phyloP scores from a whole-genome alignment of 2,797 vertebrate species.

The Liparis tanakae region DNA sequence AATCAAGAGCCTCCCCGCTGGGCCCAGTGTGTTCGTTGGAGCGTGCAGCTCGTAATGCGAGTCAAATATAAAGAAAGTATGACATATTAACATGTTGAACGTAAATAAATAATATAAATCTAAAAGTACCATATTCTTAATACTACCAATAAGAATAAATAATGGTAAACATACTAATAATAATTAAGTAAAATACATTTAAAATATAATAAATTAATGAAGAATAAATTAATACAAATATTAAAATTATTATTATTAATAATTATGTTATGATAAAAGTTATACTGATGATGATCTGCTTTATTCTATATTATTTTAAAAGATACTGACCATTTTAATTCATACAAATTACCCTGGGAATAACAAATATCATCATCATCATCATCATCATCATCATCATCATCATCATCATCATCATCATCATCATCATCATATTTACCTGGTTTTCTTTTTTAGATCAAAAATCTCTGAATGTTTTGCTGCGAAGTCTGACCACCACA shows the following conservation, averaged over 20 bases:
- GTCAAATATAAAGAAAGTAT: neutral
- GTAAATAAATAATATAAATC: neutral
- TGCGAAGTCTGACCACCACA: neutral
- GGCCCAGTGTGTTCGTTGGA: neutral
- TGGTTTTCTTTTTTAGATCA: neutral
- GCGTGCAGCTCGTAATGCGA: neutral
- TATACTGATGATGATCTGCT: neutral
- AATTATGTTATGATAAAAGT: neutral
- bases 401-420: neutral
- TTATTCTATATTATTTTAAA: neutral
- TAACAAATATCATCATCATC: neutral
- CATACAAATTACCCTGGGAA: neutral
- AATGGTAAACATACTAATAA: neutral
- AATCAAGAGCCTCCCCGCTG: neutral
- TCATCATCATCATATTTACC: neutral
- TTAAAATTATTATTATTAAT: neutral
- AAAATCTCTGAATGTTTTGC: neutral
- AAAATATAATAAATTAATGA: neutral
- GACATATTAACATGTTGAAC: neutral
- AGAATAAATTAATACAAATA: neutral
- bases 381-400: no score
- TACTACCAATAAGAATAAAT: no score
- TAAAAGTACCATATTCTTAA: neutral
- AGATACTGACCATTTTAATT: neutral
- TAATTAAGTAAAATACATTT: neutral